These are phyloP conservation scores for Prunella strophiata DNA, from an alignment of 2,797 vertebrate genomes.

Conservation along the genomic window DNA sequence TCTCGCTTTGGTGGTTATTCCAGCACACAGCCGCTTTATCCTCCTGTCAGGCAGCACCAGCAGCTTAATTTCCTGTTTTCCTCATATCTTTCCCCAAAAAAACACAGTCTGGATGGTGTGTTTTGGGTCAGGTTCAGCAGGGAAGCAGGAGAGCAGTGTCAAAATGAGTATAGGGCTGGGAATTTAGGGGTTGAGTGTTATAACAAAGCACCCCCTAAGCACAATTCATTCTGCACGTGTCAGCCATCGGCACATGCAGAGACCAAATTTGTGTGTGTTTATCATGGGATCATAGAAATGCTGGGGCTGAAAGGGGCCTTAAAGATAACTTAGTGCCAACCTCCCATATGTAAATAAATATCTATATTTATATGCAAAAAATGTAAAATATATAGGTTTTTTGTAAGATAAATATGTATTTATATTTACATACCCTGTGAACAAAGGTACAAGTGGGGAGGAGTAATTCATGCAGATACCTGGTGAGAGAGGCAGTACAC, in stretches of 20 bases:
- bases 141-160: not conserved
- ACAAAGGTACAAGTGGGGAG: not conserved
- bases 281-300: not conserved
- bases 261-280: not conserved
- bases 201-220: slow-evolving; percentile 10
- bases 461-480: slow-evolving; percentile 1
- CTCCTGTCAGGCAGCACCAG: not conserved
- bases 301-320: not conserved
- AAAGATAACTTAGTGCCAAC: not conserved
- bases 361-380: not conserved
- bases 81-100: not conserved
- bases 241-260: not conserved
- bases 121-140: not conserved
- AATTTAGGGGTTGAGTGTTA: not conserved
- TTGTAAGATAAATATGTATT: not conserved
- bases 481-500: slow-evolving; percentile 25
- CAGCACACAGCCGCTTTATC: not conserved
- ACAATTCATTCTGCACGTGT: not conserved
- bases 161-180: not conserved
- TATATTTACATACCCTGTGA: not conserved
- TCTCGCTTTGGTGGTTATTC: not conserved
- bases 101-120: not conserved
- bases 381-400: too few species aligned
- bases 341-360: not conserved
- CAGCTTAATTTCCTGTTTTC: not conserved